phyloP scores from a whole-genome alignment of 37 sponge, comb jelly and placozoan species.

The Geodia barretti region DNA sequence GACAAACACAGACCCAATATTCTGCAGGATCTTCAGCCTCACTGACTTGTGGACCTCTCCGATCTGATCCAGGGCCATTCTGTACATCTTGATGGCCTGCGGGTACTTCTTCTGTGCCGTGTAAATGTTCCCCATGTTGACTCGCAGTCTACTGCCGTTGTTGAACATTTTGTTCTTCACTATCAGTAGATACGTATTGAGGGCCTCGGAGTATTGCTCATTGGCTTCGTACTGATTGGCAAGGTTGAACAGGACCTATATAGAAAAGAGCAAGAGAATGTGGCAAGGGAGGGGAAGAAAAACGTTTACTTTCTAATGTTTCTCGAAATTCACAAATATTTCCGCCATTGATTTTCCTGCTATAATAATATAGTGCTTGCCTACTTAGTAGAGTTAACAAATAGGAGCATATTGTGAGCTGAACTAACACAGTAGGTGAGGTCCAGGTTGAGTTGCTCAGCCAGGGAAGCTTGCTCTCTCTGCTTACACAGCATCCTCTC shows the following conservation, averaged over 20 bases:
- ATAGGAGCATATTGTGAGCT: no score
- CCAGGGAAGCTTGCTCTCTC: slow-evolving; percentile 66
- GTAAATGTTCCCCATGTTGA: slow-evolving; percentile 99
- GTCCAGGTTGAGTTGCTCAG: slow-evolving; percentile 87
- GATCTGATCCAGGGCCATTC: slow-evolving; percentile 97
- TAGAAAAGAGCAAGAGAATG: background rate
- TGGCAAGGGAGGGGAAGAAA: background rate
- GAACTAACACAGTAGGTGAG: slow-evolving; percentile 85
- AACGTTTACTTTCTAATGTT: no score
- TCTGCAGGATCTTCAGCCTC: slow-evolving; percentile 90
- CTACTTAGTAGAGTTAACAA: no score
- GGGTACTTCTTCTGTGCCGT: slow-evolving; percentile 89
- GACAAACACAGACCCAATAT: slow-evolving; percentile 90
- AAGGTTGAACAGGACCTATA: slow-evolving; percentile 90
- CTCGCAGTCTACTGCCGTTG: slow-evolving; percentile 89
- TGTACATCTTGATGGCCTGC: slow-evolving; percentile 96
- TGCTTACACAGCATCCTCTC: slow-evolving; percentile 90
- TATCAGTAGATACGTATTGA: slow-evolving; percentile 92
- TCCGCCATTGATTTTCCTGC: no score
- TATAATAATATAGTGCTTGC: no score
- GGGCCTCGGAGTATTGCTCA: slow-evolving; percentile 82
- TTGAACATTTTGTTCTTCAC: slow-evolving; percentile 97
- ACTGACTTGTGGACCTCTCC: slow-evolving; percentile 70
- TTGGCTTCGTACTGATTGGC: slow-evolving; percentile 87
- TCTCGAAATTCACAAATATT: no score